Evolutionary conservation across 1,140 invertebrate species (phyloP).

Genomic region (Diachasmimorpha longicaudata): DNA sequence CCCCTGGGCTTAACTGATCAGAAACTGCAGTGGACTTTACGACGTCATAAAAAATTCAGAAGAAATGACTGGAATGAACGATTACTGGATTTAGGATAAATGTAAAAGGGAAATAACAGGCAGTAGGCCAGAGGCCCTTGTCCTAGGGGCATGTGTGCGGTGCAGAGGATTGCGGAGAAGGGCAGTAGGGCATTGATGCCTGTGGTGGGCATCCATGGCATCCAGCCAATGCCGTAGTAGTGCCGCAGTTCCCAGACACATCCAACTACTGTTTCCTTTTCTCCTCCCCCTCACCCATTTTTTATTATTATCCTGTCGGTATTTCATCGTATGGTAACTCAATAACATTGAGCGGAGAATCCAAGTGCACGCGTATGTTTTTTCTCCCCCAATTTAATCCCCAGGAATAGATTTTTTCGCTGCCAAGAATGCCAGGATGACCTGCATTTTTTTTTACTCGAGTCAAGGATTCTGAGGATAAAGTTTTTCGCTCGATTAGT

Average conservation of each 20-base stretch:
- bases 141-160: background rate
- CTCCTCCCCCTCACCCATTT: background rate
- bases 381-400: background rate
- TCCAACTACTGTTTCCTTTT: conserved; percentile 24
- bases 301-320: conserved; percentile 20
- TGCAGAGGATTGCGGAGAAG: conserved; percentile 18
- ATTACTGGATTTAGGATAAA: background rate
- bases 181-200: conserved; percentile 30
- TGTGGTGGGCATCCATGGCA: conserved; percentile 44
- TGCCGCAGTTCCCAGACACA: conserved; percentile 48
- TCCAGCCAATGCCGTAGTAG: conserved; percentile 54
- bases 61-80: background rate
- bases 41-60: background rate
- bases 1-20: too few relatives aligned
- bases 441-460: background rate
- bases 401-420: background rate
- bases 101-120: background rate
- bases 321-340: conserved; percentile 6
- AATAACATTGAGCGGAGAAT: background rate
- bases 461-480: background rate
- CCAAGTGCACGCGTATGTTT: background rate
- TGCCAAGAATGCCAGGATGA: background rate
- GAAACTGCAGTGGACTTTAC: too few relatives aligned
- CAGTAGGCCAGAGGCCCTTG: background rate
- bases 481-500: background rate